Evolutionary conservation across 1,140 invertebrate species (phyloP), one percentile per base, ranked within the genome.

Genomic region (Drosophila burlai): DNA sequence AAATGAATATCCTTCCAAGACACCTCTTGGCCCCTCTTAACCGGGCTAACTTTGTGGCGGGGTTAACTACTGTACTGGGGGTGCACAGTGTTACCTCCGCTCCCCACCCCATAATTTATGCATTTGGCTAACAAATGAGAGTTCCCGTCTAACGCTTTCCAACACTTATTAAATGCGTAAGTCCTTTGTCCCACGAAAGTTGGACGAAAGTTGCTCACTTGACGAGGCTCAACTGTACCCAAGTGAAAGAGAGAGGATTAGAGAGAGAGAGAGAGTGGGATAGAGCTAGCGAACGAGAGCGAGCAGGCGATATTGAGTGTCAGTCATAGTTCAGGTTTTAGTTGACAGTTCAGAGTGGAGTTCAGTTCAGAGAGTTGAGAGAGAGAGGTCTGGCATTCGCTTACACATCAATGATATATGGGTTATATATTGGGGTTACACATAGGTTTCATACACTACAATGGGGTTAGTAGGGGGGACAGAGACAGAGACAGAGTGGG

Each of bases 321-420:
- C 34, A 29, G 29, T 58, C 72, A 72, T 57, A 57, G 42, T 61
- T 73, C 9, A 76, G 69, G 36, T 71, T 64, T 16, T 13, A 72
- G 52, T 66, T 55, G 9, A 55, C 34, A 55, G 52, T 55, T 55
- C 10, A 55, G 18, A 66, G 63, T 58, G 59, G 46, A 49, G 46
- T 49, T 49, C 45, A 46, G 45, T 46, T 46, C 45, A 46, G 31
- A 38, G 36, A 46, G 61, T 74, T 74, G 31, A 75, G 49, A 46
- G 38, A 46, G 68, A 66, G 55, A 77, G 50, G 69, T 72, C 67
- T 73, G 67, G 71, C 71, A 73, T 73, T 73, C 71, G 71, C 67
- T 73, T 73, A 73, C 71, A 73, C 71, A 73, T 73, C 71, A 73
- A 73, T 73, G 69, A 72, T 60, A 60, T 72, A 52, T 50, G 66